Evolutionary conservation across 30 jellyfish, hydroid and myxozoan species (phyloP), one percentile per base, ranked within the genome.

Genomic region (Morbakka virulenta): DNA sequence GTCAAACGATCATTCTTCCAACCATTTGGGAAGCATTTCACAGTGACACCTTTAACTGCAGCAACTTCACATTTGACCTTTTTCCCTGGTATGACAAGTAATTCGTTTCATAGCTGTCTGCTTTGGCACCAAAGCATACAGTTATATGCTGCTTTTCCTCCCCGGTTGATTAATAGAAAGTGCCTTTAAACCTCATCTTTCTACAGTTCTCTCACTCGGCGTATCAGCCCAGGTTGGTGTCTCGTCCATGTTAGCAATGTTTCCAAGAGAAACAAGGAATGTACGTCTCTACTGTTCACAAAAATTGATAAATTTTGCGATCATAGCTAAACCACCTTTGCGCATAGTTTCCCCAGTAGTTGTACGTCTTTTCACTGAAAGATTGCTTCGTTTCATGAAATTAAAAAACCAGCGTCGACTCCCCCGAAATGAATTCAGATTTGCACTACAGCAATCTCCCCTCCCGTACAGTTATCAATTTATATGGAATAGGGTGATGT

Each of bases 361-460:
- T 2, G 82, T 63, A 27, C 82, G 67, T 34, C 88, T 29, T 63
- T 72, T 34, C 47, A 77, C 13, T 26, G 82, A 3, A 22, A 72
- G 82, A 24, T 49, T 62, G 70, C 28, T 61, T 34, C 82, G 82
- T 62, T 50, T 27, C 82, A 77, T 62, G 35, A 77, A 77, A 22
- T 61, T 77, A 35, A 77, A 77, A 70, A 77, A 72, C 81, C 88
- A 77, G 2, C 88, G 72, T 2, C 77, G 48, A 26, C 82, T 61
- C 24, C 81, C 88, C 21, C 22, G 69, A 63, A 77, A 77, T 13
- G 36, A 80, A 30, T 23, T 12, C 28, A 77, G 32, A 30, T 63
- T 62, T n/a, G n/a, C n/a, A n/a, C n/a, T n/a, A n/a, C n/a, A n/a
- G n/a, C n/a, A n/a, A n/a, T n/a, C n/a, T n/a, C n/a, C n/a, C n/a